Percentiles rank a stretch among this genome's conserved stretches.
These are phyloP conservation scores for Tupiocoris notatus DNA, from an alignment of 2,888 invertebrate species.

Conservation along the genomic window DNA sequence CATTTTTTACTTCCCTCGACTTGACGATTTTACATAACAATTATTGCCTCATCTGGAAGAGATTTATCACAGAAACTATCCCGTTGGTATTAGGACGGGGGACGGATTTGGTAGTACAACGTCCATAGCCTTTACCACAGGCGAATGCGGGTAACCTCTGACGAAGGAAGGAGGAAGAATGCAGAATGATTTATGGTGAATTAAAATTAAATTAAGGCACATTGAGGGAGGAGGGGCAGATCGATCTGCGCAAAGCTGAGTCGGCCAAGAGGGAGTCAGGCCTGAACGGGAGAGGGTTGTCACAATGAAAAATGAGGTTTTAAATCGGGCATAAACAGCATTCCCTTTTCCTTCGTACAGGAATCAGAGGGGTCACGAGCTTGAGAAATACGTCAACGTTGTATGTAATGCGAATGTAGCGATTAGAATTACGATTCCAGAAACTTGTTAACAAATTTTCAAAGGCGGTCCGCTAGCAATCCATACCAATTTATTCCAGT, in stretches of 20 bases:
- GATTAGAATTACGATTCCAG: no score
- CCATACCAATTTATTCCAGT: no score
- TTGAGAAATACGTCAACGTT: no score
- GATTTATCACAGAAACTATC: slow-evolving; percentile 15
- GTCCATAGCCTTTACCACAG: neutral
- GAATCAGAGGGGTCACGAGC: no score
- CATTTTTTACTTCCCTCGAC: neutral
- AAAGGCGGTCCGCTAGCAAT: no score
- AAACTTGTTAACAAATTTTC: no score
- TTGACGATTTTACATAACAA: slow-evolving; percentile 9
- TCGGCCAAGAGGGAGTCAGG: slow-evolving; percentile 4
- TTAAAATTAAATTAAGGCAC: slow-evolving; percentile 34
- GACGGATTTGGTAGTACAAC: neutral
- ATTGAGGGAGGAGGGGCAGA: slow-evolving; percentile 1
- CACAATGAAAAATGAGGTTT: slow-evolving; percentile 30
- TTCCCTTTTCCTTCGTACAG: no score
- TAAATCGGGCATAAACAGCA: slow-evolving; percentile 33
- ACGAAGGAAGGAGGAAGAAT: slow-evolving; percentile 5
- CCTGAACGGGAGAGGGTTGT: slow-evolving; percentile 7
- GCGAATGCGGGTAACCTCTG: neutral
- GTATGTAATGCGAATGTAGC: no score
- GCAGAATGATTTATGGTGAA: slow-evolving; percentile 28
- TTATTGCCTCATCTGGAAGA: slow-evolving; percentile 3
- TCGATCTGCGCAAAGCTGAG: neutral
- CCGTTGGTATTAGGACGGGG: neutral